Evolutionary conservation across 2,797 vertebrate genomes (phyloP).

Genomic region (Takifugu rubripes): DNA sequence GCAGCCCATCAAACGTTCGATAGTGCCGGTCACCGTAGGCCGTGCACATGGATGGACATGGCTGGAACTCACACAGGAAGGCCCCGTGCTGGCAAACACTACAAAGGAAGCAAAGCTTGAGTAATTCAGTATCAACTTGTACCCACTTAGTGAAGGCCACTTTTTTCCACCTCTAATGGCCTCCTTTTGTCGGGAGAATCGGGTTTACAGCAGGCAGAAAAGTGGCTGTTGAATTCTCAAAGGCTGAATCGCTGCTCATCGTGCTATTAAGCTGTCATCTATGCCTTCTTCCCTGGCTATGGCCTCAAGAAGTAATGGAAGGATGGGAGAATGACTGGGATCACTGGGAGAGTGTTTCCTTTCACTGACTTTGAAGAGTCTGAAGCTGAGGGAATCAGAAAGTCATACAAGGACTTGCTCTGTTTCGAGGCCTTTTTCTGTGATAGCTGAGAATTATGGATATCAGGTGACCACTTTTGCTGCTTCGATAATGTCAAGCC

Average conservation of each 20-base stretch:
- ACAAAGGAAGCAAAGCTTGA: constrained; percentile 64
- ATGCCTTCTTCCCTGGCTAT: constrained; percentile 39
- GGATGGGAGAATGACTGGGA: constrained; percentile 53
- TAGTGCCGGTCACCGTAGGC: constrained; percentile 92
- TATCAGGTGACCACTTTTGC: constrained; percentile 65
- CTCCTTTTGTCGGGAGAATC: constrained; percentile 43
- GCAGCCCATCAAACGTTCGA: constrained; percentile 90
- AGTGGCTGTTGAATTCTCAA: constrained; percentile 47
- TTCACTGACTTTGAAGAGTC: constrained; percentile 47
- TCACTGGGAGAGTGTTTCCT: constrained; percentile 63
- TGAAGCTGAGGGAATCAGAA: constrained; percentile 57
- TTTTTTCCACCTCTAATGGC: constrained; percentile 37
- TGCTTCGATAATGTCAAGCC: constrained; percentile 36
- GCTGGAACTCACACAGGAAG: constrained; percentile 87
- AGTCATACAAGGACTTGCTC: constrained; percentile 58
- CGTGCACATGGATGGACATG: constrained; percentile 91
- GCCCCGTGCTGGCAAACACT: constrained; percentile 89
- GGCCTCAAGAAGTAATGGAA: constrained; percentile 49
- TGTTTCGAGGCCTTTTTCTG: constrained; percentile 47
- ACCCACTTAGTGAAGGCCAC: constrained; percentile 51
- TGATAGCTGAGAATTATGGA: constrained; percentile 54
- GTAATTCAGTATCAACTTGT: constrained; percentile 51
- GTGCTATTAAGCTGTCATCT: constrained; percentile 66
- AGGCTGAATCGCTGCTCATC: constrained; percentile 50
- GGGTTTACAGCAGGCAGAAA: constrained; percentile 41